Percentiles rank a stretch among this genome's conserved stretches.
Conservation (phyloP, 2,113 vertebrate genomes). For the Sebastes fasciatus region DNA sequence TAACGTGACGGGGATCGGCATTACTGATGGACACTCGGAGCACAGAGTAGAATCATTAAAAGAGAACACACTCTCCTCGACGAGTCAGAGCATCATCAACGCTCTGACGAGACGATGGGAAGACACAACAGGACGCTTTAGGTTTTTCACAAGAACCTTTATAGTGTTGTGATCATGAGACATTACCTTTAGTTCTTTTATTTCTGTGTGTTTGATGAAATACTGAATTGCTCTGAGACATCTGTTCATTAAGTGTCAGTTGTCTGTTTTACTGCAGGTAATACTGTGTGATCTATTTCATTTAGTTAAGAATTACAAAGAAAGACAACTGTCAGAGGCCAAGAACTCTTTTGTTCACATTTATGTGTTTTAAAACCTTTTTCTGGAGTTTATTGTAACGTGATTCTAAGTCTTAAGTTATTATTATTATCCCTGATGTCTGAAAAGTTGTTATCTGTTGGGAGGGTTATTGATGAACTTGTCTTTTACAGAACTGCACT, state of each 20-base stretch:
- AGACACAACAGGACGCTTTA: neutral
- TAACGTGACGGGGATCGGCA: too few species aligned
- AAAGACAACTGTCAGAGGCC: neutral
- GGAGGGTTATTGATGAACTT: neutral
- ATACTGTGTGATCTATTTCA: neutral
- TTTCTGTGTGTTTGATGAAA: neutral
- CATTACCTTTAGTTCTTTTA: neutral
- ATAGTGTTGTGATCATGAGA: neutral
- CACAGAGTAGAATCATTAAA: neutral
- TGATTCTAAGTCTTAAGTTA: neutral
- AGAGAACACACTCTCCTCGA: neutral
- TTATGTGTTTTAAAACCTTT: too few species aligned
- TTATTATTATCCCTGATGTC: neutral
- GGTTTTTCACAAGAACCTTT: neutral
- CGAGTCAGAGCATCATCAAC: neutral
- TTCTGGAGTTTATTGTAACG: too few species aligned
- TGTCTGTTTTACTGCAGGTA: neutral
- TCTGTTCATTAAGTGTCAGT: neutral
- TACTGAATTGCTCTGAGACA: neutral
- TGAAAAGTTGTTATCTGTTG: neutral
- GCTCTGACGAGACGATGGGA: neutral
- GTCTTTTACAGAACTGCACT: conserved; percentile 22
- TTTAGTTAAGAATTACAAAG: neutral
- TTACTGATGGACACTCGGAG: too few species aligned
- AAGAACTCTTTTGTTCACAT: neutral